phyloP scores from a whole-genome alignment of 92 coral and sea anemone genomes.

The Isaurus tuberculatus region DNA sequence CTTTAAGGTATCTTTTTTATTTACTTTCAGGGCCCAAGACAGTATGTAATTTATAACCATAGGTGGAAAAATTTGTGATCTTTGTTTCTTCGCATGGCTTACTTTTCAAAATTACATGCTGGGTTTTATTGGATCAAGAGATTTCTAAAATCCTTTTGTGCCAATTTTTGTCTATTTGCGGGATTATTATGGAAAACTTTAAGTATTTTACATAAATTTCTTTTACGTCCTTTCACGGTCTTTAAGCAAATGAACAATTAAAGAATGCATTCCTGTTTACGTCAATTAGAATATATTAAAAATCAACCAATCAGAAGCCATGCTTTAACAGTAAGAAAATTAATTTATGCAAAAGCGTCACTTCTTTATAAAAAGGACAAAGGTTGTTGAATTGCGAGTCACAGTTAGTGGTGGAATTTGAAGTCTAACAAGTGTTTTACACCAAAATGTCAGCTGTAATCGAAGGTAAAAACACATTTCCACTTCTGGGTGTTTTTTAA shows the following conservation, averaged over 20 bases:
- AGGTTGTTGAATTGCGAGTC: background rate
- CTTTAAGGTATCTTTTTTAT: too few species aligned
- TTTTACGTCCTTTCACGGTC: background rate
- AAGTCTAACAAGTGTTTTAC: background rate
- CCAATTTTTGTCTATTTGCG: constrained; percentile 27
- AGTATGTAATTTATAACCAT: too few species aligned
- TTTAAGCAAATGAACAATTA: constrained; percentile 5
- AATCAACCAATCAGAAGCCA: constrained; percentile 21
- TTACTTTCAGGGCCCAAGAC: too few species aligned
- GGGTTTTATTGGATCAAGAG: background rate
- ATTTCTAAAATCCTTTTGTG: background rate
- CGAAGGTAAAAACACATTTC: constrained; percentile 25
- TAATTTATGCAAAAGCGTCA: constrained; percentile 47
- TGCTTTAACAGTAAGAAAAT: constrained; percentile 2
- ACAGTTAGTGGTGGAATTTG: constrained; percentile 6
- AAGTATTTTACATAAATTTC: background rate
- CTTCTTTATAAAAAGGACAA: constrained; percentile 13
- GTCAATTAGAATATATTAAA: constrained; percentile 23
- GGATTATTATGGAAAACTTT: constrained; percentile 31
- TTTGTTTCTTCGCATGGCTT: too few species aligned
- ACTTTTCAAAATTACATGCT: background rate
- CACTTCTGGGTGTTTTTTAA: background rate
- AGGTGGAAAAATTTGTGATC: too few species aligned
- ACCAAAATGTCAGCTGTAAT: constrained; percentile 37
- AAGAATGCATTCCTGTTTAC: background rate